phyloP scores from a whole-genome alignment of 2,888 invertebrate species.

The Tinea trinotella region DNA sequence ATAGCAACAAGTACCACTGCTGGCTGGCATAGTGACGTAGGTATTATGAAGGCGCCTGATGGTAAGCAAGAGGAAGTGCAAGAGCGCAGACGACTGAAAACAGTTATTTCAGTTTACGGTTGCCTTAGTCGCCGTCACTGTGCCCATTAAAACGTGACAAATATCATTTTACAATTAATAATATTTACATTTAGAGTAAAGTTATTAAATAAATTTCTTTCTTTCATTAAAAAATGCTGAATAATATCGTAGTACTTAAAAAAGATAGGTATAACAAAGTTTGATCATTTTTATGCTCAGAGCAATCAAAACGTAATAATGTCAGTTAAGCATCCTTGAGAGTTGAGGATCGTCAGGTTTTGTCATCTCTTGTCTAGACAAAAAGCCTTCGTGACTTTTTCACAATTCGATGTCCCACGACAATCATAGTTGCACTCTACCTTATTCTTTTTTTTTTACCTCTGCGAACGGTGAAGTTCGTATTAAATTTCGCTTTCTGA shows the following conservation, averaged over 20 bases:
- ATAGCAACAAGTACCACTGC: no score
- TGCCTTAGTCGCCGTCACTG: no score
- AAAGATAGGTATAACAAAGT: neutral
- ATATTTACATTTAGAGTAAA: no score
- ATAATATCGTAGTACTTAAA: neutral
- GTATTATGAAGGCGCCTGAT: no score
- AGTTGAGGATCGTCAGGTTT: slow-evolving; percentile 23
- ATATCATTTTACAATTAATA: no score
- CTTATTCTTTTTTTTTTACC: slow-evolving; percentile 34
- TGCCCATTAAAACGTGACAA: no score
- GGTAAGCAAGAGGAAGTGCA: no score
- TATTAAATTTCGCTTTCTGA: slow-evolving; percentile 54
- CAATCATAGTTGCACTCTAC: slow-evolving; percentile 41
- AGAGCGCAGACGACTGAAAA: no score
- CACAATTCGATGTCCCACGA: slow-evolving; percentile 56
- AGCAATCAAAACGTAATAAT: slow-evolving; percentile 58
- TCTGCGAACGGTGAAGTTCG: slow-evolving; percentile 44
- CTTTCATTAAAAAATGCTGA: neutral
- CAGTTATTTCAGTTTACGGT: no score
- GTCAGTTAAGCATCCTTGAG: slow-evolving; percentile 36
- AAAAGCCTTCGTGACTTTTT: slow-evolving; percentile 59
- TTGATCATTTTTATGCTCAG: slow-evolving; percentile 21
- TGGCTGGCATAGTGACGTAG: no score
- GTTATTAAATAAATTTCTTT: no score
- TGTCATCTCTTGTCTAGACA: slow-evolving; percentile 60